Conservation (phyloP, 2,113 vertebrate genomes). For the Aptenodytes patagonicus region DNA sequence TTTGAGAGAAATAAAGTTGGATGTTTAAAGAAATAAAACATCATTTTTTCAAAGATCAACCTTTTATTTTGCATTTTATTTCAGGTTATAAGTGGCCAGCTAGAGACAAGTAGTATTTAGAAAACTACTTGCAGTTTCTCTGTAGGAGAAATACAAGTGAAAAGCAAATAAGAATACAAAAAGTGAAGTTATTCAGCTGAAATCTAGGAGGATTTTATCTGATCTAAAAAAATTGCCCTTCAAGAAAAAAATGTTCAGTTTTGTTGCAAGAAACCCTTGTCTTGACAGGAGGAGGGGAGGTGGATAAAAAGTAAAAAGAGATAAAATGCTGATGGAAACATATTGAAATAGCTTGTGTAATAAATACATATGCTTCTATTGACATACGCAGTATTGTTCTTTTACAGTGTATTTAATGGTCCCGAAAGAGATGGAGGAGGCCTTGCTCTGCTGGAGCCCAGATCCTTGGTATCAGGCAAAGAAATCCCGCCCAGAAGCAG, state of each 20-base stretch:
- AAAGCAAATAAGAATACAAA: neutral
- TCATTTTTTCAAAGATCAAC: rapidly evolving
- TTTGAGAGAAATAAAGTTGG: neutral
- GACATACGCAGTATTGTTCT: neutral
- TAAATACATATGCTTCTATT: neutral
- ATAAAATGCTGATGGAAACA: neutral
- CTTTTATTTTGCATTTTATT: neutral
- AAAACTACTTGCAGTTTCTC: neutral
- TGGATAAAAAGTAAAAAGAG: neutral
- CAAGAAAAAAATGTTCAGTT: neutral
- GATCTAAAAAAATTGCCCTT: neutral
- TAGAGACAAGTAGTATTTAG: neutral
- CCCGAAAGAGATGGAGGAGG: neutral
- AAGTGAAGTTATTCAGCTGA: rapidly evolving
- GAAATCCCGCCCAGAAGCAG: neutral
- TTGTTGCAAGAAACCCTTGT: neutral
- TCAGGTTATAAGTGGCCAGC: neutral
- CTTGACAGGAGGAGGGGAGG: rapidly evolving
- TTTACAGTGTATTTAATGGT: neutral
- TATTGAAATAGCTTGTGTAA: neutral
- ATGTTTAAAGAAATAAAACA: neutral
- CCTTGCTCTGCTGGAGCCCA: neutral
- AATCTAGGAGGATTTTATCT: neutral
- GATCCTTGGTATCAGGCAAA: neutral
- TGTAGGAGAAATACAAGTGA: neutral